A percentile compares a stretch with the other conserved stretches of the same genome.
phyloP scores from a whole-genome alignment of 2,888 invertebrate genomes.

The Anthophora plumipes region DNA sequence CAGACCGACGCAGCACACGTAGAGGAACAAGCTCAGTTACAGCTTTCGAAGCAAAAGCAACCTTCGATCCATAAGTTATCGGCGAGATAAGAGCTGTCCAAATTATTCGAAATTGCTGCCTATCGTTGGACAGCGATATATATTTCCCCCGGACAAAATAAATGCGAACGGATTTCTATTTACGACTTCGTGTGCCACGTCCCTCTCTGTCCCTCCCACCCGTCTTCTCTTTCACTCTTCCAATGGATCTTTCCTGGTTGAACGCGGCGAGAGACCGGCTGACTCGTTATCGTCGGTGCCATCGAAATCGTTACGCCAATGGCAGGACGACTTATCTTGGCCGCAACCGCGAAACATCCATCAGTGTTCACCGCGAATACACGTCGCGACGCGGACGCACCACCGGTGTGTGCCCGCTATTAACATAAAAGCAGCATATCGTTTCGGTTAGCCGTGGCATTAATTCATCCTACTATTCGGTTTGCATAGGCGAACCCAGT shows the following conservation, averaged over 20 bases:
- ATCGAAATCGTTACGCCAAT: slow-evolving; percentile 56
- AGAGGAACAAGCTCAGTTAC: neutral
- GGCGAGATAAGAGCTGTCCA: slow-evolving; percentile 45
- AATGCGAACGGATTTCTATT: slow-evolving; percentile 48
- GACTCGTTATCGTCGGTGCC: slow-evolving; percentile 44
- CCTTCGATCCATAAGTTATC: slow-evolving; percentile 36
- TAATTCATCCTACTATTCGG: slow-evolving; percentile 69
- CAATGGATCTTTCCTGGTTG: neutral
- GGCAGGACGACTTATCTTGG: slow-evolving; percentile 59
- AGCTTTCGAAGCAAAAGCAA: neutral
- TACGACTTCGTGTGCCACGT: slow-evolving; percentile 36
- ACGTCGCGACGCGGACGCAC: slow-evolving; percentile 40
- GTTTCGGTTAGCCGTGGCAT: slow-evolving; percentile 54
- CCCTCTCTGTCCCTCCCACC: neutral
- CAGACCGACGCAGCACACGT: too few relatives aligned
- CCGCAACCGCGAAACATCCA: slow-evolving; percentile 55
- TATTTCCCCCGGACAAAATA: slow-evolving; percentile 24
- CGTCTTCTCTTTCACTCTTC: neutral
- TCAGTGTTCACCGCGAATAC: slow-evolving; percentile 55
- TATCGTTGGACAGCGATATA: slow-evolving; percentile 37
- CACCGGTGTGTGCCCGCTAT: slow-evolving; percentile 37
- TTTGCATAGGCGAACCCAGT: slow-evolving; percentile 49
- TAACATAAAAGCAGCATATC: slow-evolving; percentile 70
- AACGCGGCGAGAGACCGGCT: slow-evolving; percentile 16
- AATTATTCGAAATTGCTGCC: slow-evolving; percentile 51